Percentiles rank a stretch among this genome's conserved stretches.
Evolutionary conservation across 2,888 invertebrate species (phyloP).

Genomic region (Melinopterus prodromus): DNA sequence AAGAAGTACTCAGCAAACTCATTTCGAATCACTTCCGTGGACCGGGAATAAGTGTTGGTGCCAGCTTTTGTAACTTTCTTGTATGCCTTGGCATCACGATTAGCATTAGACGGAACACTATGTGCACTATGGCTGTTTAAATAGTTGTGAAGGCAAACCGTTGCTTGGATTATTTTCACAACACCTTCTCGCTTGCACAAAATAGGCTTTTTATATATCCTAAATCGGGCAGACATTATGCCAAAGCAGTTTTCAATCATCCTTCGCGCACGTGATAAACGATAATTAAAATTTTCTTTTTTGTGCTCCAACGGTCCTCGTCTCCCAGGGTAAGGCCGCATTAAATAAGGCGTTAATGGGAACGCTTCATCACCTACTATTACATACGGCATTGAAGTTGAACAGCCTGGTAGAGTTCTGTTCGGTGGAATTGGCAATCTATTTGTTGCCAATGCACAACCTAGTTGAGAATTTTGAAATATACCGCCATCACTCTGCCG

Average conservation of each 20-base stretch:
- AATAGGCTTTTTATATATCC: conserved; percentile 12
- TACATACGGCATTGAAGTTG: conserved; percentile 31
- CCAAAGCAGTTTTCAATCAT: conserved; percentile 40
- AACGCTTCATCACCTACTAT: conserved; percentile 45
- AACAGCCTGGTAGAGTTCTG: background rate
- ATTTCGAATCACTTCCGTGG: too few relatives aligned
- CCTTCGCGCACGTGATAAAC: too few relatives aligned
- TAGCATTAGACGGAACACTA: too few relatives aligned
- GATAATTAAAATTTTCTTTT: conserved; percentile 35
- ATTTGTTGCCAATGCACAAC: conserved; percentile 10
- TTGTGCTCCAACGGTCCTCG: conserved; percentile 11
- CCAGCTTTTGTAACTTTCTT: too few relatives aligned
- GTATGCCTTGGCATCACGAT: too few relatives aligned
- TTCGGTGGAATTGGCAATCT: conserved; percentile 16
- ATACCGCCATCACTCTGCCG: conserved; percentile 23
- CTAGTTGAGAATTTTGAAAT: conserved; percentile 17
- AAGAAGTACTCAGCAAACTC: too few relatives aligned
- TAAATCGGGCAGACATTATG: conserved; percentile 25
- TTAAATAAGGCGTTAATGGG: conserved; percentile 37
- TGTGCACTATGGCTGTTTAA: too few relatives aligned
- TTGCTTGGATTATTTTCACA: too few relatives aligned
- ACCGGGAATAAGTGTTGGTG: too few relatives aligned
- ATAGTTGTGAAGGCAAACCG: too few relatives aligned
- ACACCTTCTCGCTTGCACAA: background rate
- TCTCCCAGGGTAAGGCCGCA: conserved; percentile 37